Base-by-base conservation (phyloP, 1,140 invertebrate species). In the Lethrus apterus region DNA sequence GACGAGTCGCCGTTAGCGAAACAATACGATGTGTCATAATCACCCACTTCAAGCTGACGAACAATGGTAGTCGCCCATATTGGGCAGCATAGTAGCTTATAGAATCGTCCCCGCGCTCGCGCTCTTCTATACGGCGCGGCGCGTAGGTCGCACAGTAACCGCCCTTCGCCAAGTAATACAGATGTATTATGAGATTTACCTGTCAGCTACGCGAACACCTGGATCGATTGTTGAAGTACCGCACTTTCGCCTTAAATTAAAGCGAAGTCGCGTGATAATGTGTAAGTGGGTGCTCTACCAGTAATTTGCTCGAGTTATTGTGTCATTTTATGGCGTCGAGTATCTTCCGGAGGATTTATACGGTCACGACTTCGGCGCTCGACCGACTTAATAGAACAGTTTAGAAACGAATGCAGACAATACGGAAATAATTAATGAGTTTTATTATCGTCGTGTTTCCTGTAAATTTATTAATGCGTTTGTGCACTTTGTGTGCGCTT, bases 21-120 rank as follows among this genome's bases (percentile, higher is more conserved):
- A 38, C 35, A 38, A 38, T 38, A 38, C 35, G 18, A 38, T 38
- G 35, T 38, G 35, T 38, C 35, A 38, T 38, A 38, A 38, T 38
- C 35, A 38, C 35, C 35, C 35, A 38, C 35, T 21, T 15, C 17
- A 17, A 13, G 35, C 35, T 38, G 35, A 38, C 24, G 35, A 38
- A 38, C 35, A 38, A 38, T 38, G 18, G 35, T 21, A 38, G 24
- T 38, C 35, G 20, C 24, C 35, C 35, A 38, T 38, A 38, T 38
- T 23, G 35, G 35, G 35, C 20, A 21, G 21, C 23, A 29, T n/a
- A n/a, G n/a, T n/a, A n/a, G n/a, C n/a, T n/a, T n/a, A n/a, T n/a
- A n/a, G n/a, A n/a, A n/a, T n/a, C n/a, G 40, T 42, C 24, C 21
- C 40, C 10, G 40, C 11, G 11, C 19, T 24, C 21, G 17, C 40